Evolutionary conservation across 1,140 invertebrate species (phyloP).

Genomic region (Drosophila grimshawi): DNA sequence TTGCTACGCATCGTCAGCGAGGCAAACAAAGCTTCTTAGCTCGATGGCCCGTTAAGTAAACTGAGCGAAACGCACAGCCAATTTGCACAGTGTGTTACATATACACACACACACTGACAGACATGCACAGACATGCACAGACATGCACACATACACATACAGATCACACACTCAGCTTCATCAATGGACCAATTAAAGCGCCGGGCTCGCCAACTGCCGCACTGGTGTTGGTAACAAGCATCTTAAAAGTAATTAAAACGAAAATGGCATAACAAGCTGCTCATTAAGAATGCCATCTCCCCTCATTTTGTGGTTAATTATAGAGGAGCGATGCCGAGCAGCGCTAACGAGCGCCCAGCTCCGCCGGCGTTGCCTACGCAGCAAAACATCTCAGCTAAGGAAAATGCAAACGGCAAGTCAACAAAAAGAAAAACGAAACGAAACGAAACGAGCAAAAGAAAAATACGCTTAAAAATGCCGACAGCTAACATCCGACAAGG

Average conservation of each 20-base stretch:
- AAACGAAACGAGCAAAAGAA: slow-evolving; percentile 30
- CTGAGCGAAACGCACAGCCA: slow-evolving; percentile 33
- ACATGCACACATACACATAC: slow-evolving; percentile 4
- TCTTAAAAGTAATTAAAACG: slow-evolving; percentile 84
- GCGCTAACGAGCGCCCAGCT: slow-evolving; percentile 58
- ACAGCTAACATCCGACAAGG: slow-evolving; percentile 10
- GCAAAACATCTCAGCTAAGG: slow-evolving; percentile 2
- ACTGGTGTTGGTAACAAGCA: slow-evolving; percentile 74
- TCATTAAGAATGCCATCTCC: slow-evolving; percentile 71
- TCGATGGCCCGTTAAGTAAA: slow-evolving; percentile 25
- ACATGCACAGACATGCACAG: slow-evolving; percentile 6
- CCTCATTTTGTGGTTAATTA: slow-evolving; percentile 81
- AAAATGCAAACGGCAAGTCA: slow-evolving; percentile 6
- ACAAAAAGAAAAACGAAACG: slow-evolving; percentile 18
- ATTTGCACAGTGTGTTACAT: slow-evolving; percentile 41
- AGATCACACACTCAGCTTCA: slow-evolving; percentile 41
- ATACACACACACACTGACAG: slow-evolving; percentile 10
- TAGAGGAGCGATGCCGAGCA: slow-evolving; percentile 65
- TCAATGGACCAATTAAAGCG: slow-evolving; percentile 83
- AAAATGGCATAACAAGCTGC: slow-evolving; percentile 83
- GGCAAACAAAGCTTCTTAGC: slow-evolving; percentile 34
- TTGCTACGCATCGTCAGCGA: slow-evolving; percentile 11
- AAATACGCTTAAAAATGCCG: slow-evolving; percentile 47
- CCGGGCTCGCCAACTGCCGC: slow-evolving; percentile 23
- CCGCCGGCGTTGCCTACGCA: slow-evolving; percentile 12